Evolutionary conservation across 2,113 vertebrate species (phyloP).

Genomic region (Sorex araneus): DNA sequence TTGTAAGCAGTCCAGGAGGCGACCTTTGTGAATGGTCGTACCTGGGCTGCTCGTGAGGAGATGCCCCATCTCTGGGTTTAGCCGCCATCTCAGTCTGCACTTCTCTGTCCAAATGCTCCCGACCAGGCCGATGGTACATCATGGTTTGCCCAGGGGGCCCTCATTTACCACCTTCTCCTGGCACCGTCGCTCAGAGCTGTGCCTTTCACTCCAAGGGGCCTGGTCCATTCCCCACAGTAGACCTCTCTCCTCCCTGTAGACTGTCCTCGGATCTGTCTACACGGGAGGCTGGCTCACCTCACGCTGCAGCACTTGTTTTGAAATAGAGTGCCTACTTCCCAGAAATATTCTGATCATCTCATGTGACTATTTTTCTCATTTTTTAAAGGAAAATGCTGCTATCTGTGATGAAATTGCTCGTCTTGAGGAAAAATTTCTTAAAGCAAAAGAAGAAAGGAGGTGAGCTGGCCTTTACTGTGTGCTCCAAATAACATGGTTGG

Average conservation of each 20-base stretch:
- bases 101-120: constrained; percentile 4
- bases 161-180: not conserved
- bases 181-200: not conserved
- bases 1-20: not conserved
- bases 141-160: not conserved
- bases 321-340: constrained; percentile 27
- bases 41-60: not conserved
- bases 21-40: not conserved
- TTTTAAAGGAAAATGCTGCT: constrained; percentile 91
- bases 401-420: constrained; percentile 95
- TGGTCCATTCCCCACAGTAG: not conserved
- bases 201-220: not conserved
- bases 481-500: constrained; percentile 46
- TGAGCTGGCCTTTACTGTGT: constrained; percentile 78
- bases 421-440: constrained; percentile 94
- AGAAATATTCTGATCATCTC: constrained; percentile 16
- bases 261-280: constrained; percentile 6
- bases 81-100: not conserved
- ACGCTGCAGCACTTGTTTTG: not conserved
- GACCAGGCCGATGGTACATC: not conserved
- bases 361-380: constrained; percentile 43
- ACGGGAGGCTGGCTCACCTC: not conserved
- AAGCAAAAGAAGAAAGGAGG: constrained; percentile 95
- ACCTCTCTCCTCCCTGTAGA: not conserved
- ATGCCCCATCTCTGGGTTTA: not conserved